These are phyloP conservation scores for Drymonia ruficornis DNA, from an alignment of 2,888 invertebrate genomes.

Conservation along the genomic window DNA sequence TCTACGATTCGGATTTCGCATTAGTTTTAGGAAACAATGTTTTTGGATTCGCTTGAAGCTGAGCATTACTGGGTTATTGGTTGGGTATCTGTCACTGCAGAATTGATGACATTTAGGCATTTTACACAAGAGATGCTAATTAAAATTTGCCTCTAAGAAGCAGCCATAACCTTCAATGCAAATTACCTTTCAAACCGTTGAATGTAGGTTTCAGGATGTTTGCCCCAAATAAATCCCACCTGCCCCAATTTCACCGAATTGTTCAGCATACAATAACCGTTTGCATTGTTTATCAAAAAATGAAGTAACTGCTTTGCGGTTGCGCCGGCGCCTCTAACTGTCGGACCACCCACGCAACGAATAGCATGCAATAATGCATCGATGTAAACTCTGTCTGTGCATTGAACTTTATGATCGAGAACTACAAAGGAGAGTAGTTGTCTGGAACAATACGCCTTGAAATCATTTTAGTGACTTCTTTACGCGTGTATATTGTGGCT, in stretches of 20 bases:
- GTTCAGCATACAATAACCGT: background rate
- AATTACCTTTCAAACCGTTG: background rate
- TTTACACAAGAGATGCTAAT: no score
- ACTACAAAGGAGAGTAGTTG: slow-evolving; percentile 1
- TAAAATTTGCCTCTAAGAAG: background rate
- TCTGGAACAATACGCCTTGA: background rate
- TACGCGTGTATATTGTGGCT: no score
- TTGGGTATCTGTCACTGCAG: no score
- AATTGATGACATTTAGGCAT: no score
- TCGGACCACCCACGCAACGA: slow-evolving; percentile 11
- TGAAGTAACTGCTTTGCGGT: slow-evolving; percentile 7
- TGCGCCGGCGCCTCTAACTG: slow-evolving; percentile 13
- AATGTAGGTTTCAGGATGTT: background rate
- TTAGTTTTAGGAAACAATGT: background rate
- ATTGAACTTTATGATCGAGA: slow-evolving; percentile 27
- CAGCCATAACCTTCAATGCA: background rate
- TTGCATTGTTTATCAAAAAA: slow-evolving; percentile 11
- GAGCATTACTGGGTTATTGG: no score
- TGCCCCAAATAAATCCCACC: background rate
- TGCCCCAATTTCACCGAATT: background rate
- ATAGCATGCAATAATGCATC: slow-evolving; percentile 4
- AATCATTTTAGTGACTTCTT: no score
- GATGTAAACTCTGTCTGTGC: slow-evolving; percentile 17
- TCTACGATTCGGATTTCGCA: background rate
- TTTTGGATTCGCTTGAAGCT: no score